These are phyloP conservation scores for Turritopsis rubra DNA, from an alignment of 30 jellyfish, hydroid and myxozoan genomes.

Conservation along the genomic window DNA sequence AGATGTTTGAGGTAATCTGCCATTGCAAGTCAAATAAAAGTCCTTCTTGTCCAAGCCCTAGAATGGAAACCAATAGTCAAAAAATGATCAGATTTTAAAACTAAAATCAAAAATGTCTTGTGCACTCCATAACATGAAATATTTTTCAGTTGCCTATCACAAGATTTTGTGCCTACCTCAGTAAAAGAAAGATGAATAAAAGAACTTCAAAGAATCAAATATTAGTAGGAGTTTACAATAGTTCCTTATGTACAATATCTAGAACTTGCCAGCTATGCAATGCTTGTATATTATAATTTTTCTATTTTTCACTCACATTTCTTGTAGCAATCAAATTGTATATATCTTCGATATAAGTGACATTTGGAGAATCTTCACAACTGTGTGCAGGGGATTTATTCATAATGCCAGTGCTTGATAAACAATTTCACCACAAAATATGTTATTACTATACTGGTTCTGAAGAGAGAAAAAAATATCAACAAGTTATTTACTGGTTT, in stretches of 20 bases:
- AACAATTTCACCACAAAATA: too few relatives aligned
- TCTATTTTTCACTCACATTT: background rate
- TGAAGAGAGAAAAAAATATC: too few relatives aligned
- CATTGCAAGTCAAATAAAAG: constrained; percentile 7
- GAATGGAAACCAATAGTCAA: background rate
- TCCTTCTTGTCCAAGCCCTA: background rate
- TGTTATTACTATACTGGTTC: too few relatives aligned
- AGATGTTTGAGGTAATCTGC: background rate
- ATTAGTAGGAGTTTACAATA: too few relatives aligned
- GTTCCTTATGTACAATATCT: too few relatives aligned
- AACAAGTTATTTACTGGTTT: too few relatives aligned
- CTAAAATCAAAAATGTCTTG: too few relatives aligned
- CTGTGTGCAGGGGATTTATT: background rate
- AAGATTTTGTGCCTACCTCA: background rate
- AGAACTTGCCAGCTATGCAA: too few relatives aligned
- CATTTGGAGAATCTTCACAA: background rate
- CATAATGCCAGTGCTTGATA: too few relatives aligned
- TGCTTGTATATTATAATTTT: too few relatives aligned
- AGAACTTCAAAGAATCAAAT: too few relatives aligned
- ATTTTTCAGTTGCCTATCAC: background rate
- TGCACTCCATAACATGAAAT: background rate
- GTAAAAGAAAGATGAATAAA: too few relatives aligned
- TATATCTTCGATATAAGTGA: background rate
- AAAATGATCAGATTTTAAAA: background rate
- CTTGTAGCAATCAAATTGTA: background rate